Base-by-base conservation (phyloP, 2,113 vertebrate genomes). In the Lophius piscatorius region DNA sequence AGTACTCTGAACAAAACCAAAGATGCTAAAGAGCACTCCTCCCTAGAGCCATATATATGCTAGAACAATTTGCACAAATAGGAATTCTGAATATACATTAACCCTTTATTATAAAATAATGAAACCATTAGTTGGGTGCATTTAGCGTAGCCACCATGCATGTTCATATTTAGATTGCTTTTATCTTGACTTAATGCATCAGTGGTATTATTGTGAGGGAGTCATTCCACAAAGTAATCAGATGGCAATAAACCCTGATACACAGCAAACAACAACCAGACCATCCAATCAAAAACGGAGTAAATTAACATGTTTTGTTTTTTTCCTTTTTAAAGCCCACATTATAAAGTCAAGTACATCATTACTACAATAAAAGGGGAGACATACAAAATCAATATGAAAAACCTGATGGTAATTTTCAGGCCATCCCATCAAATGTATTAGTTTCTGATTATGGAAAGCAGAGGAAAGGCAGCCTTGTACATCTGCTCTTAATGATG, bases 81-180 rank as follows among this genome's bases (percentile, higher is more conserved):
- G 81, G 73, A 81, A 70, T 87, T 80, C 81, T 61, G 82, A 83
- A 63, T 81, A 65, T 85, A 80, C 65, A 88, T 86, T 73, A 76
- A 83, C 75, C 78, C 83, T 85, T 89, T 89, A 86, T 85, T 84
- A 79, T 87, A 74, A 85, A 85, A 85, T 85, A 89, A 90, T 90
- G 85, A 88, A 92, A 87, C 73, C 85, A 90, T 91, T 91, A 88
- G 74, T 48, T 23, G 47, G 74, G 81, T 68, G 83, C 83, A 84
- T 80, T 78, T 82, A 82, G 84, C 70, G 70, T 87, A 65, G 86
- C 82, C 76, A 74, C 77, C 71, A 70, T 76, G 76, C 86, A 84
- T 85, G 82, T 86, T 90, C 81, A 86, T 67, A 84, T 88, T 88
- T 78, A 87, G 81, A 89, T 90, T 81, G 84, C 76, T 89, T 88